Conservation (phyloP, 2,888 invertebrate species). For the Beris morrisii region DNA sequence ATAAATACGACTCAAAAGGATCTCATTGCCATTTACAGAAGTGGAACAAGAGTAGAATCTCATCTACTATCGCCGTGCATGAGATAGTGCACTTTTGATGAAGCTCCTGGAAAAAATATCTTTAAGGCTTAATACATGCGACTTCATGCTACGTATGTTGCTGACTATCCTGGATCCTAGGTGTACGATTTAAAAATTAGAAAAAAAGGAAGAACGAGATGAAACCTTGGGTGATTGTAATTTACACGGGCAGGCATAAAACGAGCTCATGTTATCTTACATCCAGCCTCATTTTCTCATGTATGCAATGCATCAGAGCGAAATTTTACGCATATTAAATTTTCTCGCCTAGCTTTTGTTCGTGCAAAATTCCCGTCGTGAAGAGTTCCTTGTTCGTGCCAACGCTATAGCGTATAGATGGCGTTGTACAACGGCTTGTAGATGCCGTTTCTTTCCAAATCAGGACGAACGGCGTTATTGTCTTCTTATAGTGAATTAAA, state of each 20-base stretch:
- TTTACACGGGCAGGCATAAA: constrained; percentile 21
- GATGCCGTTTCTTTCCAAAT: constrained; percentile 15
- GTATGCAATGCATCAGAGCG: constrained; percentile 25
- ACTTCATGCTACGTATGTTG: background rate
- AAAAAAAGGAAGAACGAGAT: constrained; percentile 1
- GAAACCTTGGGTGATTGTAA: constrained; percentile 12
- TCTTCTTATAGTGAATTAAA: constrained; percentile 33
- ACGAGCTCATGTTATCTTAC: constrained; percentile 8
- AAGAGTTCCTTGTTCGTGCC: background rate
- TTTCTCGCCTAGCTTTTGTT: constrained; percentile 33
- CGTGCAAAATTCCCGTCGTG: background rate
- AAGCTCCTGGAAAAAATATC: background rate
- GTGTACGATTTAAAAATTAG: background rate
- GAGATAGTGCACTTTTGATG: background rate
- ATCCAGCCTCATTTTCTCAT: constrained; percentile 26
- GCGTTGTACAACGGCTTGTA: background rate
- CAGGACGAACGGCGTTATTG: constrained; percentile 28
- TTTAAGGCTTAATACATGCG: background rate
- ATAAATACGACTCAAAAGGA: constrained; percentile 8
- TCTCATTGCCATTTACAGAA: constrained; percentile 17
- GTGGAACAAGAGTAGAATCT: too few relatives aligned
- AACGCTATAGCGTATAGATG: background rate
- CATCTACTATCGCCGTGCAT: background rate
- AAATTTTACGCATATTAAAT: constrained; percentile 35
- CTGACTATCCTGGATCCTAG: background rate